Percentiles rank a stretch among this genome's conserved stretches.
phyloP scores from a whole-genome alignment of 2,797 vertebrate species.

The Neopelma chrysocephalum region DNA sequence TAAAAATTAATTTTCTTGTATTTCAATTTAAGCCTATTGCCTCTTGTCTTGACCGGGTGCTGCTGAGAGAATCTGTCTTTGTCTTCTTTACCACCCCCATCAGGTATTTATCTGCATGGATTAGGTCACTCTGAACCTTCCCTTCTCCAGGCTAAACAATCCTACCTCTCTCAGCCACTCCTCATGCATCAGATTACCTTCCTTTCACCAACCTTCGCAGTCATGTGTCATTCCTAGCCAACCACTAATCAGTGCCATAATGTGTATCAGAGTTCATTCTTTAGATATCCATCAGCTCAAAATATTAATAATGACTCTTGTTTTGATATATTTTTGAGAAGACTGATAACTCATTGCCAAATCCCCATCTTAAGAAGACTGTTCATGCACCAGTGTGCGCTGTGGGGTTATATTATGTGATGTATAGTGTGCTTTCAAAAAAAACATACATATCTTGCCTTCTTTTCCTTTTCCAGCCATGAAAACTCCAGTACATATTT shows the following conservation, averaged over 20 bases:
- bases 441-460: background rate
- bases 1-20: background rate
- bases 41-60: background rate
- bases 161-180: background rate
- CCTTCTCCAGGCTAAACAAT: background rate
- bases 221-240: background rate
- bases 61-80: background rate
- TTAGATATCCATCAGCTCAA: background rate
- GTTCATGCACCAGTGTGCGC: background rate
- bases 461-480: background rate
- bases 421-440: background rate
- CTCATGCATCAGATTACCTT: background rate
- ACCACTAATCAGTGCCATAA: background rate
- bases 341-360: background rate
- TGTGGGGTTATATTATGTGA: background rate
- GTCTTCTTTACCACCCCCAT: background rate
- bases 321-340: background rate
- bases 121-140: background rate
- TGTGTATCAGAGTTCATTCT: background rate
- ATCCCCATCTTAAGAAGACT: background rate
- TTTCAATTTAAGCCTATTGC: background rate
- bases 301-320: background rate
- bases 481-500: background rate
- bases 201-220: background rate
- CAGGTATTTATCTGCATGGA: background rate